These are phyloP conservation scores for Melanotus villosus DNA, from an alignment of 2,888 invertebrate species.

Conservation along the genomic window DNA sequence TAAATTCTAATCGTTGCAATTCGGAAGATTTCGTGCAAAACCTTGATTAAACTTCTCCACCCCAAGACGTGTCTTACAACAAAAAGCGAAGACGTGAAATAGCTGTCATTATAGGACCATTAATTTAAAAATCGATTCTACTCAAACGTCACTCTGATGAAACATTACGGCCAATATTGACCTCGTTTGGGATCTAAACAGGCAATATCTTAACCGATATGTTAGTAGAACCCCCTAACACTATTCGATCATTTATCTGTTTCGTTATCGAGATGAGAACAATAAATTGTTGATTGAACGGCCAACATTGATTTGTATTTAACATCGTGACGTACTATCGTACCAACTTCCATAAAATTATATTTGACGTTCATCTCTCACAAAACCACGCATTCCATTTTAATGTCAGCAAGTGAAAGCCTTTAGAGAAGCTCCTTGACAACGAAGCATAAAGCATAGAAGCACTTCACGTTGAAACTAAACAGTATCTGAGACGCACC, in stretches of 20 bases:
- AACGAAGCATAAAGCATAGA: slow-evolving; percentile 10
- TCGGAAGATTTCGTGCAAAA: background rate
- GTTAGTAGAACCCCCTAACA: background rate
- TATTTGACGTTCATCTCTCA: slow-evolving; percentile 17
- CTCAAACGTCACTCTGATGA: background rate
- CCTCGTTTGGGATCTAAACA: background rate
- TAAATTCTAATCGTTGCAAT: no score
- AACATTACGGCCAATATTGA: slow-evolving; percentile 3
- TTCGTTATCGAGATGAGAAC: background rate
- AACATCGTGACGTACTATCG: no score
- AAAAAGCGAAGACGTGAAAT: background rate
- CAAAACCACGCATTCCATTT: slow-evolving; percentile 17
- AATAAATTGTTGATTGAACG: background rate
- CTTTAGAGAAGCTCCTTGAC: background rate
- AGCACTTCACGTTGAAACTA: background rate
- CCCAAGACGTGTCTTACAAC: background rate
- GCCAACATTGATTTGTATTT: no score
- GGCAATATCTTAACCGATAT: background rate
- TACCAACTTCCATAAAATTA: slow-evolving; percentile 18
- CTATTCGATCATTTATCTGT: background rate
- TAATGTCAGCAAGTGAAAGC: slow-evolving; percentile 26
- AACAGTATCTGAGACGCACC: background rate
- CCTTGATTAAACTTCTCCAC: background rate
- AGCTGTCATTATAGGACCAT: background rate
- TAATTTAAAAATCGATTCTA: slow-evolving; percentile 4